Evolutionary conservation across 1,140 invertebrate species (phyloP), one percentile per base, ranked within the genome.

Genomic region (Radopholus similis): DNA sequence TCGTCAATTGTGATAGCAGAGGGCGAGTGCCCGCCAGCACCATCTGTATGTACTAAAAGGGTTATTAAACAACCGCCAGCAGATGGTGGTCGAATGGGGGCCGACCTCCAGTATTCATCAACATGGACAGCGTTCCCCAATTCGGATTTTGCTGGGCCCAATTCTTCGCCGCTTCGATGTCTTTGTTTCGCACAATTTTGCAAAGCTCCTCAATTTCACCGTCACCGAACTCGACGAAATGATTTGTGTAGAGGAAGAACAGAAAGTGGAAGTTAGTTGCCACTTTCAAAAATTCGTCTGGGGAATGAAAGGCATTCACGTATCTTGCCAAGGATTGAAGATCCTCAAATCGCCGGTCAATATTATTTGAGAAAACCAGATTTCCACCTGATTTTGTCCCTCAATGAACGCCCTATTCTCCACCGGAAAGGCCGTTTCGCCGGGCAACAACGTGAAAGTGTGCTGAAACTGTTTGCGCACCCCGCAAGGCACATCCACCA

Each of bases 401-500:
- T 51, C 47, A 51, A 81, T 71, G 21, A 56, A 38, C 28, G 56
- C 32, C 9, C 79, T 68, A 62, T 81, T 81, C 42, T 81, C 79
- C 26, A 81, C 78, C 28, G 67, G 49, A 60, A 81, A 81, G 34
- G 63, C 73, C 1, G 40, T 62, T 5, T 37, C 47, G 1, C 53
- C 30, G 21, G 23, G 32, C 0, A 62, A 53, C 26, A 71, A 57
- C 5, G 58, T 55, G 58, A 83, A 81, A 18, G 73, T 72, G 55
- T 35, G 56, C 18, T 37, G 30, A 2, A 72, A 73, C 18, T 82
- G 77, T 54, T 76, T 77, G 3, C 94, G 93, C 65, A 93, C 93
- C n/a, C 94, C 93, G 71, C 90, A 91, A 72, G 95, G 93, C 73
- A 98, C 90, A 86, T 98, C 94, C 59, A 97, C 88, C 70, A 99